These are phyloP conservation scores for Eugnorisma glareosa DNA, from an alignment of 2,888 invertebrate genomes.

Conservation along the genomic window DNA sequence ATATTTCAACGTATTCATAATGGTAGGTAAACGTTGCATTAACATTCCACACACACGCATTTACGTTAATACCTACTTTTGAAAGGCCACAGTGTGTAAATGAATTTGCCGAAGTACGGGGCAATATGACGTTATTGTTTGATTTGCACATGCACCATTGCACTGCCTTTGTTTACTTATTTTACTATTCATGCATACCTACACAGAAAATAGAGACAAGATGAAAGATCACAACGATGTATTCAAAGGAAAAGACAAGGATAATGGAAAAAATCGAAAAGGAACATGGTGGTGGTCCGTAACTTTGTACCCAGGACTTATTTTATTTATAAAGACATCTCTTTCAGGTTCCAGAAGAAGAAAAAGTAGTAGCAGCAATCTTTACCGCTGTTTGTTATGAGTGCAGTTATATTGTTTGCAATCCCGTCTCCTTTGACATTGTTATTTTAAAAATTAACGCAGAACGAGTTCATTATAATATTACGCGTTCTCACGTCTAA, in stretches of 20 bases:
- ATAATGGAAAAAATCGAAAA: neutral
- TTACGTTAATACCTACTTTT: slow-evolving; percentile 33
- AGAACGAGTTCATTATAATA: slow-evolving; percentile 18
- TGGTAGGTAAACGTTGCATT: slow-evolving; percentile 9
- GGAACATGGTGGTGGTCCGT: neutral
- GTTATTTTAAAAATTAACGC: slow-evolving; percentile 3
- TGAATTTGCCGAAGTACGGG: slow-evolving; percentile 26
- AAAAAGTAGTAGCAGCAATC: neutral
- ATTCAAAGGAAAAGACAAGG: neutral
- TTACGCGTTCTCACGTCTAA: slow-evolving; percentile 28
- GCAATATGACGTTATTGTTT: slow-evolving; percentile 31
- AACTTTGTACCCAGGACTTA: neutral
- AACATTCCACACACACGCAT: slow-evolving; percentile 34
- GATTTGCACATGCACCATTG: slow-evolving; percentile 20
- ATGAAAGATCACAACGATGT: neutral
- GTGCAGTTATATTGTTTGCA: neutral
- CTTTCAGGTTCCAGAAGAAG: neutral
- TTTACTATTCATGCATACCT: slow-evolving; percentile 11
- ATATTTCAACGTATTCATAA: slow-evolving; percentile 46
- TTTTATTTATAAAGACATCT: neutral
- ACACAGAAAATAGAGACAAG: neutral
- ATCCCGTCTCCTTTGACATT: neutral
- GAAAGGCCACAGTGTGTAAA: slow-evolving; percentile 34
- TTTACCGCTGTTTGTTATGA: neutral
- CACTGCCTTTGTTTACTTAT: slow-evolving; percentile 4